A percentile compares a stretch with the other conserved stretches of the same genome.
Conservation (phyloP, 2,888 invertebrate species). For the Melanostoma mellinum region DNA sequence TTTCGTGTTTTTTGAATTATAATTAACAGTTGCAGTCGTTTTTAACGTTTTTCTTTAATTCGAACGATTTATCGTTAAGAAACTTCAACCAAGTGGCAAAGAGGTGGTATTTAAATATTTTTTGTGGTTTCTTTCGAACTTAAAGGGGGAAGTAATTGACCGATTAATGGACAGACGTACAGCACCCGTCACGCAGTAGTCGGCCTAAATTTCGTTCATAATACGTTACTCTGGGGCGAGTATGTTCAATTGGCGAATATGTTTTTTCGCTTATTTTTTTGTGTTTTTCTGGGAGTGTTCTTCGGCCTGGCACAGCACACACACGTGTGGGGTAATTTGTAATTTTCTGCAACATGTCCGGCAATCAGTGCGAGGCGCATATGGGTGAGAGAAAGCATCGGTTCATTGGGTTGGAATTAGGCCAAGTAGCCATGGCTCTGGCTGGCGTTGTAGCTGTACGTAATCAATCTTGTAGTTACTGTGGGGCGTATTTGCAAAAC, state of each 20-base stretch:
- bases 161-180: constrained; percentile 18
- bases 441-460: neutral
- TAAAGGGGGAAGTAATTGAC: constrained; percentile 8
- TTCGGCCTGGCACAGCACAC: neutral
- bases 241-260: constrained; percentile 3
- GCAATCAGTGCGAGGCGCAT: neutral
- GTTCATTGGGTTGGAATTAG: constrained; percentile 14
- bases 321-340: constrained; percentile 7
- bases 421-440: neutral
- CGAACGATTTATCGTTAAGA: constrained; percentile 15
- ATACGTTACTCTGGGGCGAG: constrained; percentile 7
- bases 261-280: neutral
- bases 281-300: no score
- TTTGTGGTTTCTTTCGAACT: constrained; percentile 19
- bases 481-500: neutral
- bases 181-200: neutral
- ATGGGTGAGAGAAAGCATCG: constrained; percentile 9
- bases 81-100: neutral
- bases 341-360: constrained; percentile 1
- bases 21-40: neutral
- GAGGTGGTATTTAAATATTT: neutral
- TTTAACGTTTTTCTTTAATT: neutral
- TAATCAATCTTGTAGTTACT: neutral
- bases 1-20: neutral
- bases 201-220: constrained; percentile 6